Evolutionary conservation across 1,140 invertebrate species (phyloP).

Genomic region (Physella acuta): DNA sequence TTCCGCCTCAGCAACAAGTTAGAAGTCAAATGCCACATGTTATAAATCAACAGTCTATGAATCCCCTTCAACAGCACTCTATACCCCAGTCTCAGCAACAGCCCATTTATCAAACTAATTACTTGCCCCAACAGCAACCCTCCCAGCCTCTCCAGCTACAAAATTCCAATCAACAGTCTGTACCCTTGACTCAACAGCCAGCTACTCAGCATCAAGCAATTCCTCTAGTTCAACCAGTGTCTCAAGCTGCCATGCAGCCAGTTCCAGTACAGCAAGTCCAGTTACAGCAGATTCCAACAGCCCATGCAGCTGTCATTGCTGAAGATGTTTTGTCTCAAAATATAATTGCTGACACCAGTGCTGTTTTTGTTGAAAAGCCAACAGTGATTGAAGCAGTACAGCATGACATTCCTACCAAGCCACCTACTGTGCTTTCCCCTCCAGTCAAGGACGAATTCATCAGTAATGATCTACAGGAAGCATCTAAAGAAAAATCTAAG

Average conservation of each 20-base stretch:
- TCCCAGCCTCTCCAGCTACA: neutral
- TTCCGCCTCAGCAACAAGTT: neutral
- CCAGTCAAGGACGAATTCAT: slow-evolving; percentile 7
- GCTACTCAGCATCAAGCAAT: neutral
- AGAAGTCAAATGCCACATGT: neutral
- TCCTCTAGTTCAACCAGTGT: neutral
- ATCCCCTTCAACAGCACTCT: no score
- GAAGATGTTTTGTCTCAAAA: no score
- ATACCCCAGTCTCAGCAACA: no score
- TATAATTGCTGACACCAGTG: neutral
- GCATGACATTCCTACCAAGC: slow-evolving; percentile 15
- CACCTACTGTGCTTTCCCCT: neutral
- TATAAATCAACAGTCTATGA: no score
- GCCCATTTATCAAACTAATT: no score
- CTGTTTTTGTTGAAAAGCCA: neutral
- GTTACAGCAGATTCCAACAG: neutral
- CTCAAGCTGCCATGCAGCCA: neutral
- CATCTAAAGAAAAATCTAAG: neutral
- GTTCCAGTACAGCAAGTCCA: neutral
- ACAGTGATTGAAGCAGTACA: neutral
- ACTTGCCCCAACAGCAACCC: neutral
- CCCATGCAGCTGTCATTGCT: no score
- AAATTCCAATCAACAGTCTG: neutral
- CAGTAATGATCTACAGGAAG: no score
- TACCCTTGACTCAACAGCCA: neutral